These are phyloP conservation scores for Heterodera filipjevi DNA, from an alignment of 2,888 invertebrate species.

Conservation along the genomic window DNA sequence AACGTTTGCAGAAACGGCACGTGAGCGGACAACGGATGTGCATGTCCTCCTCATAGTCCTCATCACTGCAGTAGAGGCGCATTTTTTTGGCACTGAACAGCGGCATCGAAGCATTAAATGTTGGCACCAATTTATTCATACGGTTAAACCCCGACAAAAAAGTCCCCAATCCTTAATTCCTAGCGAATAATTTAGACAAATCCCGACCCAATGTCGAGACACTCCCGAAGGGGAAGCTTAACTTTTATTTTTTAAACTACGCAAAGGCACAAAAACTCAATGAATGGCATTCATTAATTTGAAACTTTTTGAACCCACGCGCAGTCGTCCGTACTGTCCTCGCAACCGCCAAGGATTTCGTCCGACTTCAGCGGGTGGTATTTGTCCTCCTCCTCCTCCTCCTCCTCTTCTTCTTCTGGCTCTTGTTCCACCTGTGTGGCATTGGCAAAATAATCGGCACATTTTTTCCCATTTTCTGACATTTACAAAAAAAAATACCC, in stretches of 20 bases:
- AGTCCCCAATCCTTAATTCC: too few relatives aligned
- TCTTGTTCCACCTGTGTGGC: slow-evolving; percentile 1
- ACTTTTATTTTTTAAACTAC: too few relatives aligned
- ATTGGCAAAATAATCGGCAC: background rate
- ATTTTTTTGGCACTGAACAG: background rate
- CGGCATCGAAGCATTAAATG: too few relatives aligned
- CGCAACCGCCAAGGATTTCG: background rate
- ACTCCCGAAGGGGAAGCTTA: too few relatives aligned
- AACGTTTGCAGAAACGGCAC: slow-evolving; percentile 23
- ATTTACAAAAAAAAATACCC: too few relatives aligned
- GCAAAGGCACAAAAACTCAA: too few relatives aligned
- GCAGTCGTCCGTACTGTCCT: slow-evolving; percentile 1
- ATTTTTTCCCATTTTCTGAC: background rate
- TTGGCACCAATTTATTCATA: too few relatives aligned
- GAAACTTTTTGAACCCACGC: too few relatives aligned
- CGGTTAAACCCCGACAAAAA: too few relatives aligned
- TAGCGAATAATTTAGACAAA: too few relatives aligned
- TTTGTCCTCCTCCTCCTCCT: slow-evolving; percentile 16
- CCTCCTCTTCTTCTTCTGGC: background rate
- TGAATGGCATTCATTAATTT: too few relatives aligned
- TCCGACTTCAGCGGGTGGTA: background rate
- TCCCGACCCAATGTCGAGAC: too few relatives aligned
- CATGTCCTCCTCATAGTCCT: slow-evolving; percentile 30
- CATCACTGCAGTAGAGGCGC: slow-evolving; percentile 9
- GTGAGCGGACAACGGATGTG: slow-evolving; percentile 12